Conservation (phyloP, 2,797 vertebrate species). For the Artibeus jamaicensis region DNA sequence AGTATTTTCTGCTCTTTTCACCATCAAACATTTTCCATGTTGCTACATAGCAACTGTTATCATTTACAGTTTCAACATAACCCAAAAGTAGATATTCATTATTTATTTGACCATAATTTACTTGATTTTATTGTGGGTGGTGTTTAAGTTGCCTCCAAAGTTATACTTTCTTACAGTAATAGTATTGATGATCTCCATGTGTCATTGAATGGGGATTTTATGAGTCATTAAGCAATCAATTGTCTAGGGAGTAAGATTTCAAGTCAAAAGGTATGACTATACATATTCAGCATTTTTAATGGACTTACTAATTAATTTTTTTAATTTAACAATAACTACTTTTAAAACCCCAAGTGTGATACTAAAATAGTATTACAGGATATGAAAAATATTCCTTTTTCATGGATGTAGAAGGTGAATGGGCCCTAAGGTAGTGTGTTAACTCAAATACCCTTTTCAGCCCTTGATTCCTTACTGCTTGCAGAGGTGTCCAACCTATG, state of each 20-base stretch:
- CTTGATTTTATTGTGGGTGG: neutral
- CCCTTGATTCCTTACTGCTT: neutral
- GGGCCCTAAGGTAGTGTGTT: neutral
- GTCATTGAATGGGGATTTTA: neutral
- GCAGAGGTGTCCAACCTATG: no score
- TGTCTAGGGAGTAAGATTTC: neutral
- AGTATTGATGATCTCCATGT: neutral
- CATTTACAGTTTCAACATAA: neutral
- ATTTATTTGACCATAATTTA: neutral
- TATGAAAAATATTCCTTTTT: neutral
- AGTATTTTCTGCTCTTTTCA: neutral
- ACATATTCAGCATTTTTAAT: neutral
- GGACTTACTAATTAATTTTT: neutral
- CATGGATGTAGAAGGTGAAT: neutral
- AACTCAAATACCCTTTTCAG: neutral
- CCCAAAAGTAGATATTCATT: neutral
- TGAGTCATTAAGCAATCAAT: neutral
- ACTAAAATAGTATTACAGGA: neutral
- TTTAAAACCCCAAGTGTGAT: neutral
- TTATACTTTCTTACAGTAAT: slow-evolving; percentile 2
- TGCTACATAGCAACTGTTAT: neutral
- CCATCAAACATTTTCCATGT: neutral
- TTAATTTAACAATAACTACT: neutral
- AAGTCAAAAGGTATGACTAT: neutral
- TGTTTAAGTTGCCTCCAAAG: neutral